Evolutionary conservation across 2,888 invertebrate species (phyloP).

Genomic region (Thelaira solivaga): DNA sequence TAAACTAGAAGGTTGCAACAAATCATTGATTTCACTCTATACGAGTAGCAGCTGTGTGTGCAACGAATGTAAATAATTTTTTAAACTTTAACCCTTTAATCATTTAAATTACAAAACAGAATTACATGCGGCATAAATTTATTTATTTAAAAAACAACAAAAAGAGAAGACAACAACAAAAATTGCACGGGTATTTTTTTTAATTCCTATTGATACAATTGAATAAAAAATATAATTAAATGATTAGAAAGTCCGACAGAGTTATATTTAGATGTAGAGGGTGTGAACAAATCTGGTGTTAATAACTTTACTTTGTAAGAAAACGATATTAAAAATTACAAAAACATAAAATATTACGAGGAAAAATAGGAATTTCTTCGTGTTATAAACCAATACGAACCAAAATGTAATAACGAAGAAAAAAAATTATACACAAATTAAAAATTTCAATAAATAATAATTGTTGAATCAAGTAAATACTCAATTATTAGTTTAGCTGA

Average conservation of each 20-base stretch:
- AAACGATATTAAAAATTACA: too few species aligned
- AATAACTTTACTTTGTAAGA: not conserved
- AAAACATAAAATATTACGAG: too few species aligned
- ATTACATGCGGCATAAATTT: constrained; percentile 5
- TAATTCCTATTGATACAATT: not conserved
- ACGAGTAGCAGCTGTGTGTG: too few species aligned
- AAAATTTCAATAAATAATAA: too few species aligned
- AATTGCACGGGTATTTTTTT: not conserved
- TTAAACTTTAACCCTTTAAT: constrained; percentile 16
- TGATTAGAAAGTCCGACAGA: constrained; percentile 5
- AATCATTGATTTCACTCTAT: too few species aligned
- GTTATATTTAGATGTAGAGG: not conserved
- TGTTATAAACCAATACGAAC: too few species aligned
- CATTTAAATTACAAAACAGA: not conserved
- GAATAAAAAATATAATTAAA: not conserved
- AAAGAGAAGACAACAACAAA: not conserved
- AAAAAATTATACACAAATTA: too few species aligned
- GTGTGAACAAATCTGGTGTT: constrained; percentile 3
- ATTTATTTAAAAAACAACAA: not conserved
- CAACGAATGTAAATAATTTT: not conserved
- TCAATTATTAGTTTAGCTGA: too few species aligned
- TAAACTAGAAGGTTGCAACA: too few species aligned
- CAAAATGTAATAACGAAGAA: too few species aligned
- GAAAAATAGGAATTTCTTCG: too few species aligned
- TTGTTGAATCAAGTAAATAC: too few species aligned